Conservation (phyloP, 2,888 invertebrate species). For the Apamea epomidion region DNA sequence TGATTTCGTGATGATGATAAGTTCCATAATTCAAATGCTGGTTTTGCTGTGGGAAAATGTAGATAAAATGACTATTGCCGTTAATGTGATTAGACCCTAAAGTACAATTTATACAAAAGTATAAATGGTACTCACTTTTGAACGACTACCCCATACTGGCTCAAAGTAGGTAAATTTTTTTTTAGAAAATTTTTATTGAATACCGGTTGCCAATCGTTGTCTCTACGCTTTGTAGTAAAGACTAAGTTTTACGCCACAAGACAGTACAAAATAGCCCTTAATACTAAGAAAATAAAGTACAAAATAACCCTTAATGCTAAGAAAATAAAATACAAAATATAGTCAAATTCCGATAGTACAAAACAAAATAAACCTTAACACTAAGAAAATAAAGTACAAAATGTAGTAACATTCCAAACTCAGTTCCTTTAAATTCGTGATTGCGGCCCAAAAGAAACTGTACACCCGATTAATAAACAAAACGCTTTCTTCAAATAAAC, state of each 20-base stretch:
- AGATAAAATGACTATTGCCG: not conserved
- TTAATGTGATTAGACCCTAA: conserved; percentile 8
- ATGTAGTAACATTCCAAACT: not conserved
- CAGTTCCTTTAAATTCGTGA: not conserved
- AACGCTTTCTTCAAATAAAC: too few relatives aligned
- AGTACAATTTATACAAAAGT: conserved; percentile 4
- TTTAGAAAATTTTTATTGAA: too few relatives aligned
- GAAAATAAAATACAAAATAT: not conserved
- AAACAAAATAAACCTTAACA: conserved; percentile 22
- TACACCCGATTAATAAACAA: not conserved
- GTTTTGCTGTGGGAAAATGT: too few relatives aligned
- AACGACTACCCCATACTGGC: conserved; percentile 45
- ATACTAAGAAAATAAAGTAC: conserved; percentile 1
- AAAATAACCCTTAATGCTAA: conserved; percentile 4
- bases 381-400: not conserved
- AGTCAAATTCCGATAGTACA: not conserved
- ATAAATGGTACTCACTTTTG: not conserved
- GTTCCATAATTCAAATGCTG: not conserved
- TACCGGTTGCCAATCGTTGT: conserved; percentile 32
- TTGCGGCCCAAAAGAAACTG: not conserved
- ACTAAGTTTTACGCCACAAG: conserved; percentile 46
- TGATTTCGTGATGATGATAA: not conserved
- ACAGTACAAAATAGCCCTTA: conserved; percentile 45
- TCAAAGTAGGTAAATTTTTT: conserved; percentile 27
- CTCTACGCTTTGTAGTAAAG: conserved; percentile 30